Conservation (phyloP, 2,888 invertebrate genomes). For the Pachliopta kotzebuea region DNA sequence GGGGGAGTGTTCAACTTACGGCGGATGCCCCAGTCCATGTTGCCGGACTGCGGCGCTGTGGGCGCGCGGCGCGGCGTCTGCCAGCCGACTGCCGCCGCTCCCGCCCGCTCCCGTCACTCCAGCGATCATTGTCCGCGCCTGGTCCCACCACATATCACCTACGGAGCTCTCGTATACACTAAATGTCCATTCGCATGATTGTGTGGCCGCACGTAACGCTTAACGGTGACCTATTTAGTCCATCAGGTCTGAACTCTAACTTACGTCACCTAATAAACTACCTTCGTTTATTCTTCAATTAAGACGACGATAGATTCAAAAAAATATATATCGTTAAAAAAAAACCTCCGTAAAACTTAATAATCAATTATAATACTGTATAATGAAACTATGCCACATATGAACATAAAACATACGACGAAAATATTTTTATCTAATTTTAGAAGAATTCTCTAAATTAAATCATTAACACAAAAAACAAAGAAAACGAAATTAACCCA, state of each 20-base stretch:
- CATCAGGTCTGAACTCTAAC: slow-evolving; percentile 1
- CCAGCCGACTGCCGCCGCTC: slow-evolving; percentile 73
- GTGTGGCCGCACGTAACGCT: slow-evolving; percentile 7
- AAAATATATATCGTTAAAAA: background rate
- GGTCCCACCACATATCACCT: slow-evolving; percentile 39
- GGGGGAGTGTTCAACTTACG: slow-evolving; percentile 61
- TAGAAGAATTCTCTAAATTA: too few species aligned
- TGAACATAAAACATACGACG: too few species aligned
- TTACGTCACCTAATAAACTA: slow-evolving; percentile 7
- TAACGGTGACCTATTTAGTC: slow-evolving; percentile 17
- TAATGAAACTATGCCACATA: too few species aligned
- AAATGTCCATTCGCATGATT: slow-evolving; percentile 16
- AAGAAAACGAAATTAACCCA: background rate
- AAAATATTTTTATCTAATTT: too few species aligned
- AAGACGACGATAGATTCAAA: background rate
- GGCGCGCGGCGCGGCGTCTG: slow-evolving; percentile 71
- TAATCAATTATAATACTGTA: background rate
- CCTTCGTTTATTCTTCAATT: background rate
- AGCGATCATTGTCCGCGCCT: slow-evolving; percentile 54
- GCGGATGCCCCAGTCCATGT: slow-evolving; percentile 79
- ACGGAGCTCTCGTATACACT: slow-evolving; percentile 29
- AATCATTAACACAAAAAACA: too few species aligned
- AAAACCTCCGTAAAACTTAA: background rate
- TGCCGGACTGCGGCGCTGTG: slow-evolving; percentile 49
- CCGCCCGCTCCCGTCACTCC: slow-evolving; percentile 54